These are phyloP conservation scores for Rhizomys pruinosus DNA, from an alignment of 2,113 vertebrate genomes.

Conservation along the genomic window DNA sequence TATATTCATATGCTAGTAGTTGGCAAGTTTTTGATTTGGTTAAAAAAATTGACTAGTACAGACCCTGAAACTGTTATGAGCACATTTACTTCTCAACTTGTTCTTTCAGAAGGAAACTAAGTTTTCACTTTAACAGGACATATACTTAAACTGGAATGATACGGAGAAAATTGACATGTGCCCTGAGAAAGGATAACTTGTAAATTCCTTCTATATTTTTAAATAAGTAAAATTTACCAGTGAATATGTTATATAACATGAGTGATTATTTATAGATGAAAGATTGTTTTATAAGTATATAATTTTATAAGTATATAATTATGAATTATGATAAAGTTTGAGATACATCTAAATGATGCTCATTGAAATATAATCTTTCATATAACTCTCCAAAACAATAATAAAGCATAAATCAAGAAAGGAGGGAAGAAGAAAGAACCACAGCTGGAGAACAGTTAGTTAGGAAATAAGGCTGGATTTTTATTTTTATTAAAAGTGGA, in stretches of 20 bases:
- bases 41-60: not conserved
- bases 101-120: not conserved
- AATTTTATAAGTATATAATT: too few species aligned
- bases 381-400: not conserved
- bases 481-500: not conserved
- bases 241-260: too few species aligned
- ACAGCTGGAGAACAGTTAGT: not conserved
- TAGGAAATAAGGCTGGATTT: not conserved
- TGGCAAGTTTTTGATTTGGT: not conserved
- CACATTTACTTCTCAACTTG: not conserved
- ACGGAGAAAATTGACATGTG: too few species aligned
- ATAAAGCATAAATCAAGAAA: not conserved
- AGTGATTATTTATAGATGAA: too few species aligned
- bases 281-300: too few species aligned
- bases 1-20: not conserved
- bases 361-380: not conserved
- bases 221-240: too few species aligned
- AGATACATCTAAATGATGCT: not conserved
- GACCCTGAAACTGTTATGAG: not conserved
- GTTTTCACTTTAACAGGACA: too few species aligned
- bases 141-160: too few species aligned
- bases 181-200: too few species aligned
- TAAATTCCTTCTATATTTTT: too few species aligned
- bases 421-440: not conserved
- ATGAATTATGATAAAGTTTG: not conserved